phyloP scores from a whole-genome alignment of 2,113 vertebrate species.

The Seriola aureovittata region DNA sequence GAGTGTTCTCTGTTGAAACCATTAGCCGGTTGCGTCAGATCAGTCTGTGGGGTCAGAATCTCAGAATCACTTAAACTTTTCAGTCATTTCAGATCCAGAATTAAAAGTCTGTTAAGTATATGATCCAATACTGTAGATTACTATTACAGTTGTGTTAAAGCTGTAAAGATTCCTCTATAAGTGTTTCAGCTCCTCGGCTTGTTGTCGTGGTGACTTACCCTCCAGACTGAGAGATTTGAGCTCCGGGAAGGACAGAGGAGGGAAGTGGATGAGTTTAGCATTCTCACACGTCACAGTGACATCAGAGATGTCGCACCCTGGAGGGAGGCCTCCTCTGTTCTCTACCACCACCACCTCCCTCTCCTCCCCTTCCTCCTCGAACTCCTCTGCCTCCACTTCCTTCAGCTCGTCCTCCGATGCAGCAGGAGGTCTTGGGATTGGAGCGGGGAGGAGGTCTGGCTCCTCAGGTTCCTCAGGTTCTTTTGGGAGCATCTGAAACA shows the following conservation, averaged over 20 bases:
- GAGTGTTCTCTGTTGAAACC: neutral
- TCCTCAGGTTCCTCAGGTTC: constrained; percentile 52
- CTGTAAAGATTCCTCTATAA: neutral
- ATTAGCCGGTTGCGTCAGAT: neutral
- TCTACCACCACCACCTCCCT: neutral
- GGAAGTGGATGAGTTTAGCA: constrained; percentile 87
- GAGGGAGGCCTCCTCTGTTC: constrained; percentile 81
- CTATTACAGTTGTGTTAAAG: neutral
- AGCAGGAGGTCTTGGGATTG: constrained; percentile 56
- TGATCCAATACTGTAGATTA: neutral
- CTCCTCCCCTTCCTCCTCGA: constrained; percentile 34
- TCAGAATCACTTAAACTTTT: neutral
- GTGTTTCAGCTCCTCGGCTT: neutral
- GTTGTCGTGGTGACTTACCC: constrained; percentile 83
- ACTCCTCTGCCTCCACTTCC: constrained; percentile 16
- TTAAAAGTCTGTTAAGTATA: neutral
- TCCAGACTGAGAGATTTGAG: constrained; percentile 91
- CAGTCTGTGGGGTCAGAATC: neutral
- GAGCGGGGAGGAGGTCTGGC: constrained; percentile 52
- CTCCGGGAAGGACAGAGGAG: constrained; percentile 88
- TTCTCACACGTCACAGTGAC: constrained; percentile 89
- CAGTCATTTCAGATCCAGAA: neutral
- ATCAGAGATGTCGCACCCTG: constrained; percentile 88
- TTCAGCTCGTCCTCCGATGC: constrained; percentile 35
- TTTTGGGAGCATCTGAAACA: constrained; percentile 81